Conservation (phyloP, 2,113 vertebrate genomes). For the Vicugna pacos region DNA sequence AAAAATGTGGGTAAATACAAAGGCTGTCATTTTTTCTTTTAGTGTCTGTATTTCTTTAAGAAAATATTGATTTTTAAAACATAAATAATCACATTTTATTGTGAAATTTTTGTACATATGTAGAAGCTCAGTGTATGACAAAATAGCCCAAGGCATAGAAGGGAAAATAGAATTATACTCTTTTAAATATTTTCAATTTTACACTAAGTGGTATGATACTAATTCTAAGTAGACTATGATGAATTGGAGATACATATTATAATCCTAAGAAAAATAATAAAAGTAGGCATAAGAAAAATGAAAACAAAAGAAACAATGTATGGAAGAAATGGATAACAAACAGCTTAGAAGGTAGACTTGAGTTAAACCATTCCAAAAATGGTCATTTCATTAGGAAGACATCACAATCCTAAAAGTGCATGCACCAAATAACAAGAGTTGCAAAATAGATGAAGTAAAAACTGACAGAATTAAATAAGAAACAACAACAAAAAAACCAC, state of each 20-base stretch:
- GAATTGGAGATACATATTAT: neutral
- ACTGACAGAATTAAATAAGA: neutral
- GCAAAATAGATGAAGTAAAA: constrained; percentile 27
- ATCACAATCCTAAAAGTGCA: neutral
- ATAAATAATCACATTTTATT: neutral
- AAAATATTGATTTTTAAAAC: neutral
- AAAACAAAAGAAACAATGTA: neutral
- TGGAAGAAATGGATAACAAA: neutral
- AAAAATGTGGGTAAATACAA: neutral
- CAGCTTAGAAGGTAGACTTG: neutral
- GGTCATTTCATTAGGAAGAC: constrained; percentile 12
- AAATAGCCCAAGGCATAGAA: neutral
- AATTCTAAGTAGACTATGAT: constrained; percentile 17
- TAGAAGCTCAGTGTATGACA: neutral
- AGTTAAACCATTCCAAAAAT: neutral
- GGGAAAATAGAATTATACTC: neutral
- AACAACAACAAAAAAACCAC: neutral
- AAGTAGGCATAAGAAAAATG: neutral
- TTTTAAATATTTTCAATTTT: neutral
- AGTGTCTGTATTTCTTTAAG: neutral
- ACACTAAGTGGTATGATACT: neutral
- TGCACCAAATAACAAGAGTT: neutral
- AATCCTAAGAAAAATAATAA: neutral
- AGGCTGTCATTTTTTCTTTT: neutral
- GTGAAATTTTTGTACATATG: neutral